Evolutionary conservation across 1,140 invertebrate genomes (phyloP).

Genomic region (Drosophila kepulauana): DNA sequence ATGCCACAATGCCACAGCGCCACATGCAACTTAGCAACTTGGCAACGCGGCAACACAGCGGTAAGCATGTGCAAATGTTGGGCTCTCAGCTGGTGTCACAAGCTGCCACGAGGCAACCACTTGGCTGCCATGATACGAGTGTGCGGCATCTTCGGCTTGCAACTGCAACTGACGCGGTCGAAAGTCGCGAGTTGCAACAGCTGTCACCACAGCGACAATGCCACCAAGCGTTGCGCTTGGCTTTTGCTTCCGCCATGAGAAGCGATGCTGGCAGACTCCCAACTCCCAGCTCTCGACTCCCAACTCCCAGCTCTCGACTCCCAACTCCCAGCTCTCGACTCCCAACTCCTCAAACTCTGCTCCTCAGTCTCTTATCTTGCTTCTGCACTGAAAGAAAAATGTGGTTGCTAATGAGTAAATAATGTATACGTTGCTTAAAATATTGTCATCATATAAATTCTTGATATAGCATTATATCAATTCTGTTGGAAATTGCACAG

Average conservation of each 20-base stretch:
- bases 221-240: background rate
- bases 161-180: background rate
- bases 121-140: background rate
- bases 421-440: no score
- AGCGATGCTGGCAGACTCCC: background rate
- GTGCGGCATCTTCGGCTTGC: slow-evolving; percentile 19
- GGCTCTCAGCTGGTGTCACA: slow-evolving; percentile 11
- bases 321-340: slow-evolving; percentile 22
- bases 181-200: slow-evolving; percentile 5
- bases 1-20: background rate
- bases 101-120: slow-evolving; percentile 12
- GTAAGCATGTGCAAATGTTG: slow-evolving; percentile 36
- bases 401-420: no score
- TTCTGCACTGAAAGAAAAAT: background rate
- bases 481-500: no score
- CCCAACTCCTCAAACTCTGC: background rate
- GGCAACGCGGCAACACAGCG: slow-evolving; percentile 9
- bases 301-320: background rate
- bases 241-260: slow-evolving; percentile 29
- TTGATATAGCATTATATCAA: no score
- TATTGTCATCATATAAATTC: background rate
- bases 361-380: background rate
- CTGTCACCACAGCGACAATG: slow-evolving; percentile 23
- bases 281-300: background rate
- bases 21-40: background rate